Evolutionary conservation across 2,797 vertebrate species (phyloP), one percentile per base, ranked within the genome.

Genomic region (Choloepus didactylus): DNA sequence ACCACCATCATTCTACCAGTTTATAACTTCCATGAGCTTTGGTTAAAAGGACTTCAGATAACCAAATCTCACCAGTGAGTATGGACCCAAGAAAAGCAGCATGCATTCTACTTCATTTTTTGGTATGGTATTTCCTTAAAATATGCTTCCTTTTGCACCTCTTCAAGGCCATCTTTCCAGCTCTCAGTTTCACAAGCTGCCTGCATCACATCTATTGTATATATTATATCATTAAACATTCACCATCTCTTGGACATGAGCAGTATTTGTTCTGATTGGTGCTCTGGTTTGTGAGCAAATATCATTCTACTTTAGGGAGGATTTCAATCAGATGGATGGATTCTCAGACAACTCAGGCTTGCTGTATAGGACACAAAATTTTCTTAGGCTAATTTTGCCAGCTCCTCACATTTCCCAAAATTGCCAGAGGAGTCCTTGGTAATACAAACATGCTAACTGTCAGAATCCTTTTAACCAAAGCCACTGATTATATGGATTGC

Each of bases 321-420:
- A 69, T 73, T 92, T 87, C 35, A n/a, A 31, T 62, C 29, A 90
- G 31, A 83, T 29, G 31, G 10, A 70, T 21, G 25, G 72, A 49
- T 84, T 27, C 21, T 62, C 31, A 82, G 29, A 31, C 9, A 79
- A 89, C 92, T 62, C 21, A 69, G 15, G n/a, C 14, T 77, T 82
- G 35, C 38, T 38, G 6, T 70, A 31, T 9, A 67, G 46, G 35
- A 59, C 38, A 38, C 46, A 54, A 77, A 27, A 60, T 27, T 67
- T n/a, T 87, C 64, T 75, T 60, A 62, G 67, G 54, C 15, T 46
- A 80, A 54, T 69, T 90, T 67, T 94, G 27, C 70, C n/a, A 84
- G 14, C 0, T 64, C 51, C 11, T 75, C 21, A 27, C 27, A 70
- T 84, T 94, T 93, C 35, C 31, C 66, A 80, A 84, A 51, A 76